Percentiles rank a stretch among this genome's conserved stretches.
Evolutionary conservation across 2,797 vertebrate species (phyloP).

Genomic region (Petrocephalus sullivani): DNA sequence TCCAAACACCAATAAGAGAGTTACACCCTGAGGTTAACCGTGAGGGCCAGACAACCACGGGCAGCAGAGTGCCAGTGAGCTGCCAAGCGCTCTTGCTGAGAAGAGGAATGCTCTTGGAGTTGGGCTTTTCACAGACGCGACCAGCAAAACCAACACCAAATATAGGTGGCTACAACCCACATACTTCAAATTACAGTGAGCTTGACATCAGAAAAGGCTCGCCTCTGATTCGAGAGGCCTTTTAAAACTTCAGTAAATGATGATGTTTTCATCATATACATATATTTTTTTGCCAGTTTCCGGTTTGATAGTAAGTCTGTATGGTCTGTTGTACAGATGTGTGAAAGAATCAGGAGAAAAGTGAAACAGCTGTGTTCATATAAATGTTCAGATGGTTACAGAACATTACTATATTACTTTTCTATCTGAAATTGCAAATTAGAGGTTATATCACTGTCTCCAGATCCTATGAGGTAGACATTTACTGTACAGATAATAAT

Average conservation of each 20-base stretch:
- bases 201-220: conserved; percentile 56
- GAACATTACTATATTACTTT: not conserved
- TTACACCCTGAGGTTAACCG: conserved; percentile 19
- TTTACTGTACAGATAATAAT: not conserved
- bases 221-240: conserved; percentile 53
- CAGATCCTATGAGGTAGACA: not conserved
- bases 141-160: conserved; percentile 58
- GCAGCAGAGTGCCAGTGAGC: conserved; percentile 46
- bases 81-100: conserved; percentile 40
- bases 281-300: not conserved
- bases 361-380: not conserved
- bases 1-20: conserved; percentile 30
- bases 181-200: conserved; percentile 67
- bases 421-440: not conserved
- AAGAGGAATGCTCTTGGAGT: conserved; percentile 38
- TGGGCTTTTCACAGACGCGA: conserved; percentile 48
- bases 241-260: conserved; percentile 61
- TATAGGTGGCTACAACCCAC: conserved; percentile 67
- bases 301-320: not conserved
- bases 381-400: not conserved
- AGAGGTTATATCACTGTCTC: not conserved
- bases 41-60: conserved; percentile 42
- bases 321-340: not conserved
- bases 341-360: not conserved
- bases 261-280: conserved; percentile 32